These are phyloP conservation scores for Cynocephalus volans DNA, from an alignment of 2,113 vertebrate genomes.

Conservation along the genomic window DNA sequence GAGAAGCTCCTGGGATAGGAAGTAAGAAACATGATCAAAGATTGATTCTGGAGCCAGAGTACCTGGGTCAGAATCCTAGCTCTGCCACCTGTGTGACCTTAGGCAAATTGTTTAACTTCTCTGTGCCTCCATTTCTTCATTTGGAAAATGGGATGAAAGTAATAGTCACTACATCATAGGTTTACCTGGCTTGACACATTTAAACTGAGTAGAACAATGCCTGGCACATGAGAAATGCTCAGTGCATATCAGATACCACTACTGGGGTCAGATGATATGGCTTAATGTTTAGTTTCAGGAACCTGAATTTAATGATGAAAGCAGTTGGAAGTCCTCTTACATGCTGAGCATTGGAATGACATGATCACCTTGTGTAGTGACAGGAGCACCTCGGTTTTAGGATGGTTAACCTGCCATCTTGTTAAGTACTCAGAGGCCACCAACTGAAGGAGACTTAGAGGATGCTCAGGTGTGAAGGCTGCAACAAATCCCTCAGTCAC, in stretches of 20 bases:
- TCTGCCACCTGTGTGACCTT: background rate
- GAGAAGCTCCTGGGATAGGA: too few species aligned
- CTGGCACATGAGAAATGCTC: background rate
- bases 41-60: too few species aligned
- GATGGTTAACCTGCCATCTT: background rate
- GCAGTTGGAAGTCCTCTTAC: background rate
- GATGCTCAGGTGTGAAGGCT: too few species aligned
- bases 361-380: background rate
- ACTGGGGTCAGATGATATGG: fast-evolving
- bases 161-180: background rate
- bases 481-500: background rate
- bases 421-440: background rate
- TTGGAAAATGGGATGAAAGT: background rate
- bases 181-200: background rate
- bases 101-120: background rate
- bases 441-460: background rate
- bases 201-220: background rate
- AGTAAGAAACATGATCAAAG: too few species aligned
- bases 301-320: background rate
- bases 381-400: background rate
- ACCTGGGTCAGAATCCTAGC: too few species aligned
- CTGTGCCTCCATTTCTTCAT: background rate
- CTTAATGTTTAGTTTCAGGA: background rate
- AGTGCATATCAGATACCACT: background rate
- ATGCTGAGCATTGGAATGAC: background rate